These are phyloP conservation scores for Alosa alosa DNA, from an alignment of 2,113 vertebrate species.

Conservation along the genomic window DNA sequence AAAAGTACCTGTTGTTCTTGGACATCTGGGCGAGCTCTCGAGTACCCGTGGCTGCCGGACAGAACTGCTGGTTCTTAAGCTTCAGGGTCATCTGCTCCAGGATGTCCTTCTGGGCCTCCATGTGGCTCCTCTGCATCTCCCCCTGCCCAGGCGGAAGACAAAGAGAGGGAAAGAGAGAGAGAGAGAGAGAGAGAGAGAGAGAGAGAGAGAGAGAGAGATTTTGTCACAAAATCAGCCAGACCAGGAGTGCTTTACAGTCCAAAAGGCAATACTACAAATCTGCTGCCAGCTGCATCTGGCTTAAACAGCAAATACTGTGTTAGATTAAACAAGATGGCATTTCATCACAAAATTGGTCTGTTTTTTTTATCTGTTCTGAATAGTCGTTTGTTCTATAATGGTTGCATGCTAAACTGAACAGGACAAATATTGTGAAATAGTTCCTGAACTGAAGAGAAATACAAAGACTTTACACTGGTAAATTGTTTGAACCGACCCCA, in stretches of 20 bases:
- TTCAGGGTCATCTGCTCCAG: constrained; percentile 91
- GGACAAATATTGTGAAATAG: constrained; percentile 13
- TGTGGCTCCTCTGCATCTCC: constrained; percentile 78
- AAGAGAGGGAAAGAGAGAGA: constrained; percentile 45
- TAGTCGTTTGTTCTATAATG: background rate
- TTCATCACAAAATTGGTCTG: constrained; percentile 12
- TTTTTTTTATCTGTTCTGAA: background rate
- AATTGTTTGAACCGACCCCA: background rate
- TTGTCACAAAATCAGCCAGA: background rate
- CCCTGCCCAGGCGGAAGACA: constrained; percentile 59
- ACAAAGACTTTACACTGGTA: background rate
- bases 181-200: too few species aligned
- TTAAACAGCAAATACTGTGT: background rate
- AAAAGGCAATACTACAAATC: background rate
- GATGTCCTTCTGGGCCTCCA: constrained; percentile 83
- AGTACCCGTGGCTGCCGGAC: constrained; percentile 74
- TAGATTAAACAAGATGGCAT: constrained; percentile 10
- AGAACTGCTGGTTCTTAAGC: constrained; percentile 83
- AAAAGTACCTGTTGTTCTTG: constrained; percentile 80
- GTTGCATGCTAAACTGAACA: background rate
- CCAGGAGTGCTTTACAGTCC: background rate
- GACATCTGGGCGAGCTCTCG: constrained; percentile 79
- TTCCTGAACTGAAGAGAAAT: background rate
- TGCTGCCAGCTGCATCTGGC: constrained; percentile 8
- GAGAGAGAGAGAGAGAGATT: constrained; percentile 46